A percentile compares a stretch with the other conserved stretches of the same genome.
Evolutionary conservation across 2,888 invertebrate genomes (phyloP).

Genomic region (Xanthia icteritia): DNA sequence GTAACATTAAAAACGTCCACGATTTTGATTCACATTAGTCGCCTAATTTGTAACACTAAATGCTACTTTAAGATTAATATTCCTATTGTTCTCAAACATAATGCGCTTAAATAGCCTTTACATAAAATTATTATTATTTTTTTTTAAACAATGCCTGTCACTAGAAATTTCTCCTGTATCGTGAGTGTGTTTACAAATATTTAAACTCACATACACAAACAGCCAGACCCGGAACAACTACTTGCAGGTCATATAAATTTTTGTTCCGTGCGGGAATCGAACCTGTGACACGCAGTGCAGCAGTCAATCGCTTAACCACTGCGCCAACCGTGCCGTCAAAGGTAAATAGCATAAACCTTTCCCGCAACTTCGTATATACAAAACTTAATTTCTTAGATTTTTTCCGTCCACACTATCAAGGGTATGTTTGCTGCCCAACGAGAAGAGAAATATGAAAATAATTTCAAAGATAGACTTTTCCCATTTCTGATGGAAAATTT

Average conservation of each 20-base stretch:
- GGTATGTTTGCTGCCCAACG: not conserved
- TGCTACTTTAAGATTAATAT: not conserved
- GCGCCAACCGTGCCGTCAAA: too few relatives aligned
- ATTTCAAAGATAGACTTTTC: not conserved
- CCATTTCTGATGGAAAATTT: not conserved
- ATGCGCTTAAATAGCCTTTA: not conserved
- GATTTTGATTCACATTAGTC: not conserved
- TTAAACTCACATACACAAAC: too few relatives aligned
- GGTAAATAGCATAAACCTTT: too few relatives aligned
- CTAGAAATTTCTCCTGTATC: too few relatives aligned
- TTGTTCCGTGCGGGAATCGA: too few relatives aligned
- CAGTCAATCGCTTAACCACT: too few relatives aligned
- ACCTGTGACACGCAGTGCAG: too few relatives aligned
- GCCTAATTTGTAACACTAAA: not conserved
- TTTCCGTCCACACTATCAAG: not conserved
- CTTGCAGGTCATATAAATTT: too few relatives aligned
- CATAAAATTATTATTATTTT: not conserved
- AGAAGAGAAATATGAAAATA: not conserved
- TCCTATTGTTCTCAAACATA: not conserved
- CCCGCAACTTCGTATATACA: too few relatives aligned
- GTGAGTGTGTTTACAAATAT: too few relatives aligned
- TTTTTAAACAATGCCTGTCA: too few relatives aligned
- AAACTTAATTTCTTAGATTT: not conserved
- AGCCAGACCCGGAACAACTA: too few relatives aligned
- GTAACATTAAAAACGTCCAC: not conserved